A percentile compares a stretch with the other conserved stretches of the same genome.
These are phyloP conservation scores for Microtus montanus DNA, from an alignment of 2,113 vertebrate species.

Conservation along the genomic window DNA sequence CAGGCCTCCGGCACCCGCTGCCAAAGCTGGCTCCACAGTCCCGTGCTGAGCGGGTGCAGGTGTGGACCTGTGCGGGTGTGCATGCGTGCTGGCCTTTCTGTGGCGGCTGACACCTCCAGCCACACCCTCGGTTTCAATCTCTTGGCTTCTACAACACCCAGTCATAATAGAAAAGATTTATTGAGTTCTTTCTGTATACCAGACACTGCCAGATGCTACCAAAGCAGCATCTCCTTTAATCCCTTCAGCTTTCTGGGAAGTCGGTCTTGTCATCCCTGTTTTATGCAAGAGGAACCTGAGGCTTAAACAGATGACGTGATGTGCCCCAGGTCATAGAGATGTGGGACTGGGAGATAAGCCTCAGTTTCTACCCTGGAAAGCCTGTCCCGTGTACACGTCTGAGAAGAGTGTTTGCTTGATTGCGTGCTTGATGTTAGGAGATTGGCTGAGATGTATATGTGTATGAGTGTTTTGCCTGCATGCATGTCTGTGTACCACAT, in stretches of 20 bases:
- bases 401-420: neutral
- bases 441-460: neutral
- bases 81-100: neutral
- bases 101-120: neutral
- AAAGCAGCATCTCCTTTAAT: neutral
- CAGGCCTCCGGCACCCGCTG: neutral
- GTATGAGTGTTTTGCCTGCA: neutral
- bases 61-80: slow-evolving; percentile 10
- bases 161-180: slow-evolving; percentile 32
- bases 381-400: neutral
- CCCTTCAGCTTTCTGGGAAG: neutral
- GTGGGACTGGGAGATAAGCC: neutral
- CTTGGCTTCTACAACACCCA: slow-evolving; percentile 24
- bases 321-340: neutral
- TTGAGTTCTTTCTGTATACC: neutral
- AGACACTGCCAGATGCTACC: neutral
- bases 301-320: slow-evolving; percentile 1
- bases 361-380: neutral
- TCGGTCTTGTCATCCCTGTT: slow-evolving; percentile 33
- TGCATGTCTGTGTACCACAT: neutral
- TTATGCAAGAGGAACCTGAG: slow-evolving; percentile 36
- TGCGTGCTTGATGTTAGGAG: slow-evolving; percentile 14
- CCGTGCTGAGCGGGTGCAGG: neutral
- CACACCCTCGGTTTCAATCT: slow-evolving; percentile 47
- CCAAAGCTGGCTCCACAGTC: neutral